Evolutionary conservation across 2,888 invertebrate species (phyloP).

Genomic region (Gymnoscelis rufifasciata): DNA sequence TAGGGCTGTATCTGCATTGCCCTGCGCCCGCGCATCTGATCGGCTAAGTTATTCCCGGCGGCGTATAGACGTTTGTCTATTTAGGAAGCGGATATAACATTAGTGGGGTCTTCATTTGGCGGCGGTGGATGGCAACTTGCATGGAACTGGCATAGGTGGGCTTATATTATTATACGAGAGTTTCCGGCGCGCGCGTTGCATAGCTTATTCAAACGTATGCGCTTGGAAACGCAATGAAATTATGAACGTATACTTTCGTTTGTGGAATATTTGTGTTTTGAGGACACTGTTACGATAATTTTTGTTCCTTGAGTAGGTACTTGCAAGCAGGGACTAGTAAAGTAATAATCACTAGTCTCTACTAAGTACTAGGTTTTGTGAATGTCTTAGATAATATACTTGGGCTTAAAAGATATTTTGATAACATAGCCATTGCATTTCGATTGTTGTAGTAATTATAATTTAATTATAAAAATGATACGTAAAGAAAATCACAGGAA

Average conservation of each 20-base stretch:
- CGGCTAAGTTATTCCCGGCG: constrained; percentile 74
- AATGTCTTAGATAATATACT: too few species aligned
- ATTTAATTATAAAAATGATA: too few species aligned
- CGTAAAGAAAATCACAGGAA: too few species aligned
- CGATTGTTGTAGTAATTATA: too few species aligned
- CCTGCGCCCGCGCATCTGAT: constrained; percentile 64
- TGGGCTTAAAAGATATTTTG: too few species aligned
- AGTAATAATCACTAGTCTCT: too few species aligned
- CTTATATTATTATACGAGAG: constrained; percentile 53
- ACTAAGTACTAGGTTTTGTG: too few species aligned
- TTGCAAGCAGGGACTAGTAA: too few species aligned
- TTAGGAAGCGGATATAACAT: constrained; percentile 80
- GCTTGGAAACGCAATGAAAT: constrained; percentile 64
- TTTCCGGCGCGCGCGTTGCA: constrained; percentile 73
- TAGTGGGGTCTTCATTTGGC: constrained; percentile 76
- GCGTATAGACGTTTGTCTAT: constrained; percentile 75
- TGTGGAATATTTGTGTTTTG: constrained; percentile 58
- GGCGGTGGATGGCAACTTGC: constrained; percentile 44
- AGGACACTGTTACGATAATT: constrained; percentile 33
- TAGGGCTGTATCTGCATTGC: constrained; percentile 23
- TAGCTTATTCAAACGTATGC: constrained; percentile 64
- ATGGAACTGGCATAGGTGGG: constrained; percentile 45
- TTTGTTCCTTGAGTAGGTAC: not conserved
- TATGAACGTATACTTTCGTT: constrained; percentile 65
- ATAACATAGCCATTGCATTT: too few species aligned